phyloP scores from a whole-genome alignment of 2,888 invertebrate genomes.

The Congeria kusceri region DNA sequence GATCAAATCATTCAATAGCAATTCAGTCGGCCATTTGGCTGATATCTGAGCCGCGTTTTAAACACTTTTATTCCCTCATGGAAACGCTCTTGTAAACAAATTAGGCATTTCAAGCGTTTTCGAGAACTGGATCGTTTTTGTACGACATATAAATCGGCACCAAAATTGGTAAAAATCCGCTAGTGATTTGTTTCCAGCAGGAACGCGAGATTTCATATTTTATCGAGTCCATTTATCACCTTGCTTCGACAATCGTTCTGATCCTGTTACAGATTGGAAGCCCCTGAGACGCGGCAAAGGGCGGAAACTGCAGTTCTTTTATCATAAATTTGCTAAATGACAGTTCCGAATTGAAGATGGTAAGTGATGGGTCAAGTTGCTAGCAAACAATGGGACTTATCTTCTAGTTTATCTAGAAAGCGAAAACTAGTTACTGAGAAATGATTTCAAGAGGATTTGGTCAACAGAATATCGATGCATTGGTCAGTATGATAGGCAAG shows the following conservation, averaged over 20 bases:
- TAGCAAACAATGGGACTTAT: constrained; percentile 58
- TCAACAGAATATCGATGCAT: neutral
- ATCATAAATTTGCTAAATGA: constrained; percentile 67
- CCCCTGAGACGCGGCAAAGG: constrained; percentile 45
- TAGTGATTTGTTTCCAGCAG: constrained; percentile 53
- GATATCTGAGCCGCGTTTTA: constrained; percentile 57
- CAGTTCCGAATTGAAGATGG: constrained; percentile 64
- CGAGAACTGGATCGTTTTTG: constrained; percentile 34
- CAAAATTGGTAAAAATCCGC: constrained; percentile 55
- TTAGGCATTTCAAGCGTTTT: constrained; percentile 30
- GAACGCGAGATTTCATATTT: constrained; percentile 48
- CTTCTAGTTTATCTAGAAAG: constrained; percentile 54
- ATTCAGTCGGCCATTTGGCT: constrained; percentile 55
- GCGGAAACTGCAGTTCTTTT: constrained; percentile 64
- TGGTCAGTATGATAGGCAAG: too few relatives aligned
- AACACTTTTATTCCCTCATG: constrained; percentile 48
- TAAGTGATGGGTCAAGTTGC: constrained; percentile 64
- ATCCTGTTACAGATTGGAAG: constrained; percentile 52
- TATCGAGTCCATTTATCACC: constrained; percentile 66
- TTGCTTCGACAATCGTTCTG: constrained; percentile 45
- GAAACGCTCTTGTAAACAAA: constrained; percentile 43
- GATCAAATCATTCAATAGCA: constrained; percentile 65
- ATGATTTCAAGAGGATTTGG: constrained; percentile 4
- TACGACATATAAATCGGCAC: constrained; percentile 49
- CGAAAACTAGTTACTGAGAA: constrained; percentile 50